Base-by-base conservation (phyloP, 2,888 invertebrate genomes). In the Tenodera sinensis region DNA sequence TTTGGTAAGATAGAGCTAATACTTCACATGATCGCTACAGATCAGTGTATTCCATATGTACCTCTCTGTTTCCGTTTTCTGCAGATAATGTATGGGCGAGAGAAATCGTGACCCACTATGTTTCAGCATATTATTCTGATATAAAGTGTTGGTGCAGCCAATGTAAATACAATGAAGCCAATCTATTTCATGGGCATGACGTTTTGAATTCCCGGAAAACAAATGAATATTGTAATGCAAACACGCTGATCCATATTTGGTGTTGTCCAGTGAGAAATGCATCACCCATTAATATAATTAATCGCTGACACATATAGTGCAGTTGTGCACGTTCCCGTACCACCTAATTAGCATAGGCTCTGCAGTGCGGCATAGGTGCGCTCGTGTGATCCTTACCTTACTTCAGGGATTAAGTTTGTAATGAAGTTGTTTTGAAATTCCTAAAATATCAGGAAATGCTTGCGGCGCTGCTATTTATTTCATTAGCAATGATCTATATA, bases 181-280 rank as follows among this genome's bases (percentile, higher is more conserved):
- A 71, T 71, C 54, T 71, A 71, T 71, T 71, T 71, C 54, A 71
- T 71, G 54, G 54, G 25, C 54, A 71, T 71, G 54, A 71, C 54
- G 54, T 71, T 71, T 71, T 34, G 47, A 85, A 85, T 85, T 47
- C 54, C 85, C 85, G 47, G 85, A 71, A 34, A 54, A 85, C 71
- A 54, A 71, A 85, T 54, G 85, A 30, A 71, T 54, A 30, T 85
- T 85, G 42, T 85, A 85, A 85, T 85, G 85, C 85, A 85, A 30
- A 83, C 84, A 83, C 47, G 71, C 85, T 85, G 85, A 54, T 71
- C 30, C 85, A 71, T 28, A 30, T 85, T 85, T 34, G 85, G 71
- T 71, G 54, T 71, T 71, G 54, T 71, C 54, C 54, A 71, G 54
- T 71, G 54, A 71, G 54, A 71, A 71, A 71, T 71, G 54, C 54